Conservation (phyloP, 1,140 invertebrate genomes). For the Macrosteles quadrilineatus region DNA sequence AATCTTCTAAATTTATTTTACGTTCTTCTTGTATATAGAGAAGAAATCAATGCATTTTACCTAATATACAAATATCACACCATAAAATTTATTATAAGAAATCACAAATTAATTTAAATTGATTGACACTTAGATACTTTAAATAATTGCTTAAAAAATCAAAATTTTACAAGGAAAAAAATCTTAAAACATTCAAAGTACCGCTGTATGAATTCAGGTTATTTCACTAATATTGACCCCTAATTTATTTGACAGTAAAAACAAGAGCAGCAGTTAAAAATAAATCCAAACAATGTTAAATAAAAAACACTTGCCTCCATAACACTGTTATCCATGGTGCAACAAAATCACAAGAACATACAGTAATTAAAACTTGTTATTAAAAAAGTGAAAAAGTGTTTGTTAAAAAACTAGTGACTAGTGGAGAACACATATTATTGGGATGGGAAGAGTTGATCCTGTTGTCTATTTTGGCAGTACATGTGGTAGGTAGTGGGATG, state of each 20-base stretch:
- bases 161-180: no score
- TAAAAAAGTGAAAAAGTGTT: background rate
- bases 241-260: background rate
- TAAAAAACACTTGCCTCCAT: background rate
- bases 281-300: background rate
- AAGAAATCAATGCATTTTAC: no score
- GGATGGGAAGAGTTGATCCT: background rate
- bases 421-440: background rate
- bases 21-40: no score
- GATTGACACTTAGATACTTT: no score
- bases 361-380: background rate
- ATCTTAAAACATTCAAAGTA: no score
- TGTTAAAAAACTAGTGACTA: background rate
- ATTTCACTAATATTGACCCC: background rate
- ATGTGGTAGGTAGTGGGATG: background rate
- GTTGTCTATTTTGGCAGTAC: conserved; percentile 4
- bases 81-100: no score
- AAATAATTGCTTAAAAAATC: no score
- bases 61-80: no score
- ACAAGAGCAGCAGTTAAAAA: background rate
- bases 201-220: background rate
- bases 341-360: background rate
- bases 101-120: no score
- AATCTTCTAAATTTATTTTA: no score
- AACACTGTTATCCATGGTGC: background rate